phyloP scores from a whole-genome alignment of 2,797 vertebrate species.

The Holocentrus rufus region DNA sequence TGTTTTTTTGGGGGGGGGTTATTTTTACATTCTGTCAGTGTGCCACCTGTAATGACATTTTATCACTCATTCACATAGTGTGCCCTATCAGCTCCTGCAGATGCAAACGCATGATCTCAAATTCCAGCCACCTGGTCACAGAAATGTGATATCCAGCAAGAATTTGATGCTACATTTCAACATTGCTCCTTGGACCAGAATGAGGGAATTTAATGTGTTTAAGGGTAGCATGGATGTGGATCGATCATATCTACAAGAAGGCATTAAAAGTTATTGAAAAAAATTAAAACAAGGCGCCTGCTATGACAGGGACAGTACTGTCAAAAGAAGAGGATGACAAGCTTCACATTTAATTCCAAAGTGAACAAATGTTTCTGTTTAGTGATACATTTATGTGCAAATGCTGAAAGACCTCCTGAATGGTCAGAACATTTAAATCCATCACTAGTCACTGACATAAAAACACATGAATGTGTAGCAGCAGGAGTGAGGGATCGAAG shows the following conservation, averaged over 20 bases:
- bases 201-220: slow-evolving; percentile 15
- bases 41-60: slow-evolving; percentile 65
- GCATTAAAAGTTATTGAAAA: slow-evolving; percentile 19
- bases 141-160: slow-evolving; percentile 77
- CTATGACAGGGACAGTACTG: neutral
- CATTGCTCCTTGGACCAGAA: slow-evolving; percentile 34
- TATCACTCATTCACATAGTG: slow-evolving; percentile 69
- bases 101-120: slow-evolving; percentile 69
- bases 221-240: slow-evolving; percentile 8
- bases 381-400: neutral
- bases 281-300: neutral
- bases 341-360: neutral
- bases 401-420: slow-evolving; percentile 2
- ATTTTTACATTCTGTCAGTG: slow-evolving; percentile 48
- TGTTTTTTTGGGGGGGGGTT: no score
- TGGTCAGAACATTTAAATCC: slow-evolving; percentile 1
- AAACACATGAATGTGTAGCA: slow-evolving; percentile 2
- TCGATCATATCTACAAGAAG: neutral
- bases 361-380: neutral
- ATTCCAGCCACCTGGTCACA: slow-evolving; percentile 75
- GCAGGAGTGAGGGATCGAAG: neutral
- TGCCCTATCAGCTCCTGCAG: slow-evolving; percentile 59
- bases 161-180: slow-evolving; percentile 66
- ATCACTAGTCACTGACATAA: slow-evolving; percentile 15
- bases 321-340: slow-evolving; percentile 6